A percentile compares a stretch with the other conserved stretches of the same genome.
phyloP scores from a whole-genome alignment of 2,888 invertebrate genomes.

The Perizoma flavofasciatum region DNA sequence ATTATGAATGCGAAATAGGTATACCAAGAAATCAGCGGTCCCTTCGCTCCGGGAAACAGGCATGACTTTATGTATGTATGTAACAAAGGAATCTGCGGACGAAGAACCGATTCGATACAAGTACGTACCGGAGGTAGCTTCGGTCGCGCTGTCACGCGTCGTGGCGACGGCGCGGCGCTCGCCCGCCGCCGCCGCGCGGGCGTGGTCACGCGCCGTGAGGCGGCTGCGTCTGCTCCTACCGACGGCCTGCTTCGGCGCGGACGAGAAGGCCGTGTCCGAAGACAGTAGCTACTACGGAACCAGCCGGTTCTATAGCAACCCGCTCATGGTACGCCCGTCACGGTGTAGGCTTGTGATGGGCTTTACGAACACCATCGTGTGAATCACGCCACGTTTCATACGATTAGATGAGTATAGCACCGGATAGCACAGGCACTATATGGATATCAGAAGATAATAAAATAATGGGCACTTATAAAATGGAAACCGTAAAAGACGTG shows the following conservation, averaged over 20 bases:
- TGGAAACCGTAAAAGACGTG: too few relatives aligned
- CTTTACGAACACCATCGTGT: neutral
- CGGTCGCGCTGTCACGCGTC: constrained; percentile 50
- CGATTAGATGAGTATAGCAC: constrained; percentile 1
- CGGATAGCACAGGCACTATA: constrained; percentile 1
- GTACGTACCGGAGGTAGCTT: constrained; percentile 65
- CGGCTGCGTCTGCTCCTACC: constrained; percentile 59
- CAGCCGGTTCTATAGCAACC: constrained; percentile 71
- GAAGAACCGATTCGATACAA: constrained; percentile 55
- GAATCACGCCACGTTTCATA: neutral
- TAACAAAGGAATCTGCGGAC: constrained; percentile 63
- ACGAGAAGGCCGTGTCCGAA: constrained; percentile 62
- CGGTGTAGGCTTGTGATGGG: constrained; percentile 41
- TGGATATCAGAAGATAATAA: too few relatives aligned
- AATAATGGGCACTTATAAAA: too few relatives aligned
- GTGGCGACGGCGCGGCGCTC: constrained; percentile 53
- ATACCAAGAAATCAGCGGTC: too few relatives aligned
- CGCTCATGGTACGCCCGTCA: constrained; percentile 65
- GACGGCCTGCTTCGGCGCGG: constrained; percentile 61
- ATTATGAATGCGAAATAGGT: neutral
- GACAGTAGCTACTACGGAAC: constrained; percentile 61
- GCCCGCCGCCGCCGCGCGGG: constrained; percentile 39
- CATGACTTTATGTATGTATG: too few relatives aligned
- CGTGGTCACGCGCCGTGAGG: constrained; percentile 51
- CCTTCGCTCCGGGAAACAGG: too few relatives aligned